phyloP scores from a whole-genome alignment of 2,888 invertebrate species.

The Coleophora deauratella region DNA sequence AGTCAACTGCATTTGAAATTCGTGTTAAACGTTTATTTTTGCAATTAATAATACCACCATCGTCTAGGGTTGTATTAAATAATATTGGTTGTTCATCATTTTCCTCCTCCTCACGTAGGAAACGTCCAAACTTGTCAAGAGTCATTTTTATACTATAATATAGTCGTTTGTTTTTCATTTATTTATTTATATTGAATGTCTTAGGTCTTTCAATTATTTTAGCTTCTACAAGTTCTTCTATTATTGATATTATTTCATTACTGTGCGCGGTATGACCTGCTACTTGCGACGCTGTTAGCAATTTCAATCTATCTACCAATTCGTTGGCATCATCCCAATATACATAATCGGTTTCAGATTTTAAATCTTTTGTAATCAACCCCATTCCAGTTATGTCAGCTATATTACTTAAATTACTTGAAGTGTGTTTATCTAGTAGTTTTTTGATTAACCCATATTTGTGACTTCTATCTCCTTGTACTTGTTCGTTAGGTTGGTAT shows the following conservation, averaged over 20 bases:
- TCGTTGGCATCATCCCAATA: slow-evolving; percentile 23
- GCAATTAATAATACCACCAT: no score
- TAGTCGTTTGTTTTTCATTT: no score
- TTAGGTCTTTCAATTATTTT: no score
- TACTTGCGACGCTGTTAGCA: slow-evolving; percentile 15
- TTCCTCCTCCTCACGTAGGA: no score
- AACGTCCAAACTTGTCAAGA: no score
- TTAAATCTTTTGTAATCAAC: slow-evolving; percentile 7
- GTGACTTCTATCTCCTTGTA: slow-evolving; percentile 11
- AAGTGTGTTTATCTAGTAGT: no score
- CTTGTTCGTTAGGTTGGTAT: slow-evolving; percentile 10
- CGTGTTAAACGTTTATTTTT: no score
- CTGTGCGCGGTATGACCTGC: slow-evolving; percentile 19
- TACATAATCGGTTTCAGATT: slow-evolving; percentile 12
- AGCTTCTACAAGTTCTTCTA: slow-evolving; percentile 22
- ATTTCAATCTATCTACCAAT: slow-evolving; percentile 16
- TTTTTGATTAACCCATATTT: slow-evolving; percentile 8
- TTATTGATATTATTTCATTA: slow-evolving; percentile 33
- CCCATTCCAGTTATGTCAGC: slow-evolving; percentile 3
- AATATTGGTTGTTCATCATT: no score
- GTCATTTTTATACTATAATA: no score
- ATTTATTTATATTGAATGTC: not conserved
- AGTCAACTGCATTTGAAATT: no score
- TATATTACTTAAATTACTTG: not conserved
- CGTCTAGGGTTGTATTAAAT: no score